Percentiles rank a stretch among this genome's conserved stretches.
Conservation (phyloP, 1,140 invertebrate species). For the Sesamia nonagrioides region DNA sequence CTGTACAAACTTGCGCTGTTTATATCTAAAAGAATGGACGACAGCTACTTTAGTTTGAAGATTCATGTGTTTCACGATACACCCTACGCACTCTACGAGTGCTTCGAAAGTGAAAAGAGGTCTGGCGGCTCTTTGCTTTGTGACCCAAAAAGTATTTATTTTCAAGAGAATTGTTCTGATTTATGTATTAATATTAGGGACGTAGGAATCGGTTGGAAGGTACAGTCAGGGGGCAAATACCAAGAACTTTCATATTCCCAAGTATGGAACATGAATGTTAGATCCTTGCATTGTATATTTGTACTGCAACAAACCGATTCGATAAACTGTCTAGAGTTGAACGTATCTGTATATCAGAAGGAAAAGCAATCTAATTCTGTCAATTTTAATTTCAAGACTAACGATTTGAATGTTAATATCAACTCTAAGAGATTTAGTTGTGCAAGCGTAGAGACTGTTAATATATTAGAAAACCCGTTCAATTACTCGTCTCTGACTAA, state of each 20-base stretch:
- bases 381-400: constrained; percentile 84
- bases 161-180: constrained; percentile 95
- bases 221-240: constrained; percentile 93
- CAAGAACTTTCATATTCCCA: constrained; percentile 97
- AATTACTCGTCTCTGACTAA: constrained; percentile 84
- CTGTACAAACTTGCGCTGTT: constrained; percentile 95
- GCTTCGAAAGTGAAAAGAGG: constrained; percentile 92
- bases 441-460: constrained; percentile 79
- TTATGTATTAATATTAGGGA: constrained; percentile 90
- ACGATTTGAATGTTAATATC: constrained; percentile 85
- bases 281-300: constrained; percentile 94
- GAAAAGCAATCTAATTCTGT: constrained; percentile 84
- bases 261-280: constrained; percentile 94
- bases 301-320: constrained; percentile 91
- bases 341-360: constrained; percentile 82
- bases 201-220: constrained; percentile 92
- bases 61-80: constrained; percentile 97
- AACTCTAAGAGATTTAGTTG: constrained; percentile 82
- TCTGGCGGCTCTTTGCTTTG: constrained; percentile 95
- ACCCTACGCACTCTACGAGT: constrained; percentile 94
- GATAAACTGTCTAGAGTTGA: constrained; percentile 84
- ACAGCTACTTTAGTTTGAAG: constrained; percentile 80
- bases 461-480: constrained; percentile 84
- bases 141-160: constrained; percentile 94
- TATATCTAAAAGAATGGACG: constrained; percentile 90